Percentiles rank a stretch among this genome's conserved stretches.
Conservation (phyloP, 1,140 invertebrate species). For the Pogonomyrmex californicus region DNA sequence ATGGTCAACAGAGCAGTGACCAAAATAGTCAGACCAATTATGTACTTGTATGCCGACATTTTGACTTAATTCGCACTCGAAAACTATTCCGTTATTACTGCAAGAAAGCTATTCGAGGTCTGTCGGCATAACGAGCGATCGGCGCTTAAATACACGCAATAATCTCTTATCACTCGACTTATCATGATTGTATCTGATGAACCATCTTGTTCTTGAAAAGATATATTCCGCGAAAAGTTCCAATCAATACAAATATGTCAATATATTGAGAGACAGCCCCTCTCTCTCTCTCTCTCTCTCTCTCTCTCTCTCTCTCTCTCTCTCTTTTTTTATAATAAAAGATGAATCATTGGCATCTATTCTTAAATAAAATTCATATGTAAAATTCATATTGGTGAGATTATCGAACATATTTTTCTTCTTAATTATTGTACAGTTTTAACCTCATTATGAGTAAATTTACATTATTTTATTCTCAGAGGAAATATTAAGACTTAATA, state of each 20-base stretch:
- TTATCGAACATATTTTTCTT: background rate
- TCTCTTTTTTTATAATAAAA: too few relatives aligned
- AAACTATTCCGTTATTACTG: background rate
- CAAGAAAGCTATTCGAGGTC: background rate
- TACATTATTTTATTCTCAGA: background rate
- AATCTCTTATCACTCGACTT: conserved; percentile 68
- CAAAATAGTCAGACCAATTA: conserved; percentile 41
- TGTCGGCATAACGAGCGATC: background rate
- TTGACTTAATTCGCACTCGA: background rate
- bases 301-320: background rate
- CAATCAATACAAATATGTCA: background rate
- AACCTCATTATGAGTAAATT: conserved; percentile 14
- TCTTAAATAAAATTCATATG: background rate
- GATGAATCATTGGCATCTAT: too few relatives aligned
- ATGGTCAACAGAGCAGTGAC: background rate
- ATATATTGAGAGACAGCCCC: background rate
- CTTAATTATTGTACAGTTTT: background rate
- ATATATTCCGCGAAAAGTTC: conserved; percentile 57
- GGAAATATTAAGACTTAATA: conserved; percentile 4
- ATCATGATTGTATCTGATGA: conserved; percentile 50
- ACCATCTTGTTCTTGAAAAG: conserved; percentile 51
- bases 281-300: background rate
- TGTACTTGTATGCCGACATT: conserved; percentile 56
- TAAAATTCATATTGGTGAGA: background rate
- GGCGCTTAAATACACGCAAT: conserved; percentile 63